A percentile compares a stretch with the other conserved stretches of the same genome.
Evolutionary conservation across 92 coral and sea anemone genomes (phyloP).

Genomic region (Nematostella vectensis): DNA sequence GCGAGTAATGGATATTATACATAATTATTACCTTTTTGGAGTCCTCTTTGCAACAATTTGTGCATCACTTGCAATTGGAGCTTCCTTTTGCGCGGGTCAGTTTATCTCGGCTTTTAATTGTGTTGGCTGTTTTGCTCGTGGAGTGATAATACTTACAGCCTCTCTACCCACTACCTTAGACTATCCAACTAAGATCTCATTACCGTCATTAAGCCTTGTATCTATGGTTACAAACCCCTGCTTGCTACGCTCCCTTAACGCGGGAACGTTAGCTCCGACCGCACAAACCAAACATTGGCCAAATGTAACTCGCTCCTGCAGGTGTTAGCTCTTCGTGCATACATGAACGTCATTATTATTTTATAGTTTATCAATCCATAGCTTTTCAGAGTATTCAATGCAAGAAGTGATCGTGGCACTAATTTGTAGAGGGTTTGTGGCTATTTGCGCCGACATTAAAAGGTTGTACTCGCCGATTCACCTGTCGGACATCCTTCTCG

Average conservation of each 20-base stretch:
- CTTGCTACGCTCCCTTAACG: not conserved
- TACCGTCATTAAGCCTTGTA: not conserved
- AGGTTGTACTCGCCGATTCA: too few relatives aligned
- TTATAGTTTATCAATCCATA: too few relatives aligned
- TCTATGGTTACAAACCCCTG: not conserved
- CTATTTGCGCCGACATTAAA: too few relatives aligned
- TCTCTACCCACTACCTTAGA: not conserved
- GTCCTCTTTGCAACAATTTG: not conserved
- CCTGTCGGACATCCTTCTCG: too few relatives aligned
- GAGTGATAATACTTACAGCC: not conserved
- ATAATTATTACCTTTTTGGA: too few relatives aligned
- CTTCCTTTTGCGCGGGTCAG: not conserved
- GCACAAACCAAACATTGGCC: not conserved
- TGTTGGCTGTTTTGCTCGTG: not conserved
- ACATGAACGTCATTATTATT: too few relatives aligned
- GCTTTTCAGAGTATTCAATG: too few relatives aligned
- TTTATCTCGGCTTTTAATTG: not conserved
- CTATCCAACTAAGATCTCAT: not conserved
- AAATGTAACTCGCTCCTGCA: not conserved
- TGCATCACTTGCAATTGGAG: not conserved
- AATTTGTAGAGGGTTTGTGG: too few relatives aligned
- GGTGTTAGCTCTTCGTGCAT: too few relatives aligned
- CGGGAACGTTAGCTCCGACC: not conserved
- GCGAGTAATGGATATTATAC: too few relatives aligned
- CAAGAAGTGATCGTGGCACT: too few relatives aligned